Percentiles rank a stretch among this genome's conserved stretches.
Evolutionary conservation across 2,797 vertebrate genomes (phyloP).

Genomic region (Allobates femoralis): DNA sequence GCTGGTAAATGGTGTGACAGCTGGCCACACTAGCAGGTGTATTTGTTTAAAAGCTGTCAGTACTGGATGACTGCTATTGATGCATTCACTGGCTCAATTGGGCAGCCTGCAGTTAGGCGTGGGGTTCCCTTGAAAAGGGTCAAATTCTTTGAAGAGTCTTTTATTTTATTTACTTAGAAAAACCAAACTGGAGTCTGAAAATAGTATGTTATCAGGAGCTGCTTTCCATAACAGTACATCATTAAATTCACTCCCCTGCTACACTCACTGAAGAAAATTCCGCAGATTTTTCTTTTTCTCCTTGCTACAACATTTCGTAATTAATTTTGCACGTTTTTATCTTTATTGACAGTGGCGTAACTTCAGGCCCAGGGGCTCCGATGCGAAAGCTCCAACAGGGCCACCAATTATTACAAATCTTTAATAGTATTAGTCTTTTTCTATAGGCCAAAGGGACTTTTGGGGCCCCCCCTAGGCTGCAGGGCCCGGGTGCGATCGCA

Average conservation of each 20-base stretch:
- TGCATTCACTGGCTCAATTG: conserved; percentile 61
- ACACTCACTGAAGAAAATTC: conserved; percentile 35
- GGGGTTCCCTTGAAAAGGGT: conserved; percentile 61
- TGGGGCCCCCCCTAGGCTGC: no score
- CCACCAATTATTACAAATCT: no score
- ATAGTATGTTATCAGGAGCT: conserved; percentile 52
- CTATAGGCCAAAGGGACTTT: no score
- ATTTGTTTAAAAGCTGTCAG: conserved; percentile 64
- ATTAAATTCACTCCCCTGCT: conserved; percentile 42
- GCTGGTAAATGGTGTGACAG: conserved; percentile 62
- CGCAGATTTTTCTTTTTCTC: not conserved
- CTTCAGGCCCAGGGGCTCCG: no score
- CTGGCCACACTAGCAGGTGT: conserved; percentile 62
- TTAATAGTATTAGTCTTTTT: no score
- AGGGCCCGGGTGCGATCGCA: no score
- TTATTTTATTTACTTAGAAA: conserved; percentile 61
- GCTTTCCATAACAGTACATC: conserved; percentile 51
- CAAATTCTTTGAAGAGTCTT: conserved; percentile 59
- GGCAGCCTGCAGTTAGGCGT: conserved; percentile 54
- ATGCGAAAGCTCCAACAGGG: no score
- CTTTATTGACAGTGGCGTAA: no score
- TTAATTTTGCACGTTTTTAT: not conserved
- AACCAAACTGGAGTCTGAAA: conserved; percentile 58
- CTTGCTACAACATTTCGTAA: not conserved
- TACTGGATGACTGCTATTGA: conserved; percentile 57